These are phyloP conservation scores for Anguilla pacifica DNA, from an alignment of 2,797 vertebrate genomes.

Conservation along the genomic window DNA sequence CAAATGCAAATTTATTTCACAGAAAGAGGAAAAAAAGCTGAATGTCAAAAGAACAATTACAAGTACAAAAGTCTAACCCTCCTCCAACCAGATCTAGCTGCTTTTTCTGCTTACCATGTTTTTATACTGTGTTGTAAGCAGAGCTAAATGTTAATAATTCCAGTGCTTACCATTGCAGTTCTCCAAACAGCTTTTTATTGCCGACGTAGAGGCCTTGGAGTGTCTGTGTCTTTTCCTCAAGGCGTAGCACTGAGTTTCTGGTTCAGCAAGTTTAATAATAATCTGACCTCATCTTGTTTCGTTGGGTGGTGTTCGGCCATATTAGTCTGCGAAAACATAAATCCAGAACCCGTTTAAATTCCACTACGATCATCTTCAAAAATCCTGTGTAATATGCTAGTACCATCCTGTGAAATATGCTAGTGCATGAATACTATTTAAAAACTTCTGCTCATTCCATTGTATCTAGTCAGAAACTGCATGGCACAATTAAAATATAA, in stretches of 20 bases:
- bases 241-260: conserved; percentile 70
- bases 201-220: conserved; percentile 74
- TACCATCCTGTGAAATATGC: not conserved
- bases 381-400: not conserved
- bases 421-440: not conserved
- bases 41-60: conserved; percentile 20
- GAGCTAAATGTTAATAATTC: conserved; percentile 75
- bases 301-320: conserved; percentile 48
- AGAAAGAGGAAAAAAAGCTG: not conserved
- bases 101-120: conserved; percentile 68
- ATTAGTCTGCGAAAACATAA: conserved; percentile 39
- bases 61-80: not conserved
- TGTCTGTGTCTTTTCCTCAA: conserved; percentile 71
- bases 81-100: not conserved
- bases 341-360: conserved; percentile 35
- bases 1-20: not conserved
- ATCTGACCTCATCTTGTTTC: conserved; percentile 76
- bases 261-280: conserved; percentile 79
- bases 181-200: conserved; percentile 62
- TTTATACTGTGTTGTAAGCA: conserved; percentile 78
- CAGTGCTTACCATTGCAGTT: conserved; percentile 69
- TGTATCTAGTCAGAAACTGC: not conserved
- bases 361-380: conserved; percentile 40
- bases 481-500: not conserved
- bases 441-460: not conserved